phyloP scores from a whole-genome alignment of 2,113 vertebrate genomes.

The Anguilla japonica region DNA sequence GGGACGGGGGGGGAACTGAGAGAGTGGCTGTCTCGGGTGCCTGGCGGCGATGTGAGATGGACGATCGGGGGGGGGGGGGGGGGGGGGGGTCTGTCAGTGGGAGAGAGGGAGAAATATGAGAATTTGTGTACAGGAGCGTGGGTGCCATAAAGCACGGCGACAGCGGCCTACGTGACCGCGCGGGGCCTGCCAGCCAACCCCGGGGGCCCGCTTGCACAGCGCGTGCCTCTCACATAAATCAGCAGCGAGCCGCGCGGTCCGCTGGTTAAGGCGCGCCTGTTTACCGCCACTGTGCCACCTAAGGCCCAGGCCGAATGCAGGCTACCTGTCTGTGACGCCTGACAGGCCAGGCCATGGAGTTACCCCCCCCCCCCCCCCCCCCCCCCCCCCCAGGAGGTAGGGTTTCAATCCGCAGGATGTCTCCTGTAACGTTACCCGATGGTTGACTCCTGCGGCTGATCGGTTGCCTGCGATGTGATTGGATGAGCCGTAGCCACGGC shows the following conservation, averaged over 20 bases:
- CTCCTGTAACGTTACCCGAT: not conserved
- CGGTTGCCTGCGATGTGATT: not conserved
- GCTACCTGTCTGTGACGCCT: too few relatives aligned
- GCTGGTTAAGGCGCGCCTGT: too few relatives aligned
- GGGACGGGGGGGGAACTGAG: conserved; percentile 21
- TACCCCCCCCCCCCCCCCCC: not conserved
- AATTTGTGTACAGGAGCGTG: conserved; percentile 30
- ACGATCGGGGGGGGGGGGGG: too few relatives aligned
- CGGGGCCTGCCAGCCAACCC: conserved; percentile 21
- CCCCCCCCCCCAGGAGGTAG: not conserved
- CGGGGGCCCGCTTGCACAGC: not conserved
- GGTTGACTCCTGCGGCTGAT: not conserved
- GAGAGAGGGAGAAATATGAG: conserved; percentile 43
- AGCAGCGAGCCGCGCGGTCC: not conserved
- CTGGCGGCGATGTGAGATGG: not conserved
- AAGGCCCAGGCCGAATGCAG: too few relatives aligned
- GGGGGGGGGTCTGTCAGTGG: conserved; percentile 14
- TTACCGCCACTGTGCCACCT: too few relatives aligned
- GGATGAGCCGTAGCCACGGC: not conserved
- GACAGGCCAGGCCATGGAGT: too few relatives aligned
- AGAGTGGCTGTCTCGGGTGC: conserved; percentile 7
- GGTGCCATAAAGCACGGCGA: conserved; percentile 21
- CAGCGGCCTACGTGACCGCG: conserved; percentile 19
- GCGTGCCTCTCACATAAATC: not conserved
- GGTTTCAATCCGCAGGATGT: not conserved